A percentile compares a stretch with the other conserved stretches of the same genome.
Evolutionary conservation across 2,113 vertebrate genomes (phyloP).

Genomic region (Callorhinus ursinus): DNA sequence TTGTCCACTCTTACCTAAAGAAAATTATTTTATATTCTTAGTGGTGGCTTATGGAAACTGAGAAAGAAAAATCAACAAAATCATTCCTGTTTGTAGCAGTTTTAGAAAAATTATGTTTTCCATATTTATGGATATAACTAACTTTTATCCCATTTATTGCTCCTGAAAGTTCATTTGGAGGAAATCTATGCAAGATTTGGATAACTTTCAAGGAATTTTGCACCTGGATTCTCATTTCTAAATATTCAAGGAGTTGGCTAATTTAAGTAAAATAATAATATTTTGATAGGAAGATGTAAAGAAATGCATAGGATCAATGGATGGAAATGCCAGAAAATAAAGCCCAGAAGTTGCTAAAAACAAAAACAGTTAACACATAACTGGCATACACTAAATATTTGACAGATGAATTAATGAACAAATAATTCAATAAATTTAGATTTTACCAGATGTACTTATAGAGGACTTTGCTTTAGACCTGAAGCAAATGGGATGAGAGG

Average conservation of each 20-base stretch:
- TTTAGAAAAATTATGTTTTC: slow-evolving; percentile 15
- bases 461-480: background rate
- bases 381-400: background rate
- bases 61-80: slow-evolving; percentile 53
- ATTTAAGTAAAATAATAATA: slow-evolving; percentile 14
- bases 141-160: background rate
- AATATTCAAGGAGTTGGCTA: background rate
- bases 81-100: background rate
- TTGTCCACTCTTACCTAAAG: slow-evolving; percentile 61
- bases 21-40: slow-evolving; percentile 60
- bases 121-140: background rate
- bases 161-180: background rate
- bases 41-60: slow-evolving; percentile 40
- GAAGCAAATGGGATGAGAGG: background rate
- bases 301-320: background rate
- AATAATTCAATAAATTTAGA: background rate
- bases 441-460: background rate
- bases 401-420: background rate
- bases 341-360: background rate
- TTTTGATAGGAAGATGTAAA: background rate
- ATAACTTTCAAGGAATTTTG: background rate
- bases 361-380: background rate
- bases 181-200: background rate
- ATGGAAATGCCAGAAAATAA: background rate
- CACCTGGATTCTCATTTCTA: background rate